Percentiles rank a stretch among this genome's conserved stretches.
Evolutionary conservation across 2,797 vertebrate genomes (phyloP).

Genomic region (Harpagifer antarcticus): DNA sequence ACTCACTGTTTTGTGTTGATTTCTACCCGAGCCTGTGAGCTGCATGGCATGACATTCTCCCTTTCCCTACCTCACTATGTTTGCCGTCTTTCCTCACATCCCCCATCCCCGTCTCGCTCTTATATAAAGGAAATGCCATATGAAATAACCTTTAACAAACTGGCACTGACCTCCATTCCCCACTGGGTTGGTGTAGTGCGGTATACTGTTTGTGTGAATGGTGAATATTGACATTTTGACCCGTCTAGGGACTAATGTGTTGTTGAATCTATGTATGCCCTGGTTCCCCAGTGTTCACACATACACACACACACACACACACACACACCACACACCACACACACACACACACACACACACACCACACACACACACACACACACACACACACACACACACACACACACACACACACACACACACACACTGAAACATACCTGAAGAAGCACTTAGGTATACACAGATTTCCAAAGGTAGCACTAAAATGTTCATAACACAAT

Average conservation of each 20-base stretch:
- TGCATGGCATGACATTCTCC: constrained; percentile 12
- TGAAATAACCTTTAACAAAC: constrained; percentile 61
- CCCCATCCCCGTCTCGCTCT: constrained; percentile 16
- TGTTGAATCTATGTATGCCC: constrained; percentile 57
- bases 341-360: too few species aligned
- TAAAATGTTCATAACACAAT: background rate
- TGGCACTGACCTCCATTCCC: constrained; percentile 47
- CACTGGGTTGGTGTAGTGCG: constrained; percentile 13
- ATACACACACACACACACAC: constrained; percentile 15
- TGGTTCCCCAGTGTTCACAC: constrained; percentile 36
- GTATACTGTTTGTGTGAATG: constrained; percentile 60
- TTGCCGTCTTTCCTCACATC: constrained; percentile 14
- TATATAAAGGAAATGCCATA: constrained; percentile 56
- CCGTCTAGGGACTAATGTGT: constrained; percentile 50
- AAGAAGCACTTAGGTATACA: background rate
- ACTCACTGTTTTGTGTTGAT: background rate
- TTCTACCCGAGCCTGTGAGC: background rate
- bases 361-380: background rate
- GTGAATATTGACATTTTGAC: constrained; percentile 72
- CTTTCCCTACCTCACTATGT: background rate
- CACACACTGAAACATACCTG: constrained; percentile 8
- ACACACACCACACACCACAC: background rate
- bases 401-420: too few species aligned
- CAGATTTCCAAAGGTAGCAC: background rate
- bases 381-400: too few species aligned